Percentiles rank a stretch among this genome's conserved stretches.
Evolutionary conservation across 23 tunicate species (phyloP).

Genomic region (Botrylloides violaceus): DNA sequence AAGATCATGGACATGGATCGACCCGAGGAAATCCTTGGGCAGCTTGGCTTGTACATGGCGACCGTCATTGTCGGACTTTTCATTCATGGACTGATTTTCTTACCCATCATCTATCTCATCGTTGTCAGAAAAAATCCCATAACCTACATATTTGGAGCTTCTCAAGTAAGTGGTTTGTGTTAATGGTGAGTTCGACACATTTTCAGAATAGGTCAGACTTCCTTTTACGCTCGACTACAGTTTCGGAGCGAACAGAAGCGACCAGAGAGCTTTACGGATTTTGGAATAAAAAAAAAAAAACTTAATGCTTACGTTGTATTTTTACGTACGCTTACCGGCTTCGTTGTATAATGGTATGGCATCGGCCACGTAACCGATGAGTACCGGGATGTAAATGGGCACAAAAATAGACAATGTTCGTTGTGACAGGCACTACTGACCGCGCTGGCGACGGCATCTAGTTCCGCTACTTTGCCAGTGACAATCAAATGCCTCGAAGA

Average conservation of each 20-base stretch:
- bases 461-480: slow-evolving; percentile 95
- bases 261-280: no score
- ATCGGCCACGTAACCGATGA: no score
- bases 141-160: slow-evolving; percentile 29
- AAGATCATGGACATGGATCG: slow-evolving; percentile 47
- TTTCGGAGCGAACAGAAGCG: no score
- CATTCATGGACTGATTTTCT: slow-evolving; percentile 47
- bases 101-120: slow-evolving; percentile 43
- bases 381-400: no score
- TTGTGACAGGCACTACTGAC: slow-evolving; percentile 73
- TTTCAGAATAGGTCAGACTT: no score
- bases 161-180: no score
- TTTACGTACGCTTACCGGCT: no score
- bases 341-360: no score
- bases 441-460: slow-evolving; percentile 93
- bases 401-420: not conserved
- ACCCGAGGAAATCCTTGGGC: slow-evolving; percentile 30
- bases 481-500: slow-evolving; percentile 77
- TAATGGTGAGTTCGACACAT: no score
- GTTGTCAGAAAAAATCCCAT: slow-evolving; percentile 48
- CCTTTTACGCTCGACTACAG: no score
- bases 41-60: slow-evolving; percentile 40
- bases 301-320: no score
- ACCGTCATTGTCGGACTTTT: slow-evolving; percentile 47
- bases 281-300: no score